Evolutionary conservation across 2,797 vertebrate genomes (phyloP).

Genomic region (Crypturellus tataupa): DNA sequence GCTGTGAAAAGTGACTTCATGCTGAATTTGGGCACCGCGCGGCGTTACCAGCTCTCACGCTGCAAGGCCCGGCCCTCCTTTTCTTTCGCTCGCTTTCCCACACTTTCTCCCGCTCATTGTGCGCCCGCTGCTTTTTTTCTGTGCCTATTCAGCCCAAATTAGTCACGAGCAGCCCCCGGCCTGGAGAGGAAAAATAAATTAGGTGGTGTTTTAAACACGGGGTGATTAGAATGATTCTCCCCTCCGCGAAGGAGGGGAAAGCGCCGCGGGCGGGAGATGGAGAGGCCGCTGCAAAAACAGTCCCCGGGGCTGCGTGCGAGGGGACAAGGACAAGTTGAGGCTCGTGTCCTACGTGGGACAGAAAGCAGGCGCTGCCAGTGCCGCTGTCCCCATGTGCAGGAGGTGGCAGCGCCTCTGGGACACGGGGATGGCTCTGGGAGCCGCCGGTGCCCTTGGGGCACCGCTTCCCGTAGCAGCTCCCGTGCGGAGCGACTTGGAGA

Average conservation of each 20-base stretch:
- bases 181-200: constrained; percentile 74
- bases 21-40: constrained; percentile 62
- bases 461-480: background rate
- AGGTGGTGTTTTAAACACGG: constrained; percentile 60
- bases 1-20: constrained; percentile 68
- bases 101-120: constrained; percentile 74
- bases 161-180: constrained; percentile 75
- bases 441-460: fast-evolving
- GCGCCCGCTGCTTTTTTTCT: constrained; percentile 65
- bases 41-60: constrained; percentile 52
- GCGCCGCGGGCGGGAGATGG: background rate
- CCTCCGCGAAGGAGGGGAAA: background rate
- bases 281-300: background rate
- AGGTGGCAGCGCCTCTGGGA: background rate
- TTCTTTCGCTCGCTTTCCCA: constrained; percentile 74
- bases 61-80: constrained; percentile 56
- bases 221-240: background rate
- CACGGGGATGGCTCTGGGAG: too few species aligned
- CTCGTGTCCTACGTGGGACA: background rate
- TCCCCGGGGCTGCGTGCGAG: background rate
- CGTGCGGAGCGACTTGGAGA: background rate
- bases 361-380: too few species aligned
- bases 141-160: constrained; percentile 77
- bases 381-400: too few species aligned
- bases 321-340: background rate